Evolutionary conservation across 2,888 invertebrate genomes (phyloP), one percentile per base, ranked within the genome.

Genomic region (Mantis religiosa): DNA sequence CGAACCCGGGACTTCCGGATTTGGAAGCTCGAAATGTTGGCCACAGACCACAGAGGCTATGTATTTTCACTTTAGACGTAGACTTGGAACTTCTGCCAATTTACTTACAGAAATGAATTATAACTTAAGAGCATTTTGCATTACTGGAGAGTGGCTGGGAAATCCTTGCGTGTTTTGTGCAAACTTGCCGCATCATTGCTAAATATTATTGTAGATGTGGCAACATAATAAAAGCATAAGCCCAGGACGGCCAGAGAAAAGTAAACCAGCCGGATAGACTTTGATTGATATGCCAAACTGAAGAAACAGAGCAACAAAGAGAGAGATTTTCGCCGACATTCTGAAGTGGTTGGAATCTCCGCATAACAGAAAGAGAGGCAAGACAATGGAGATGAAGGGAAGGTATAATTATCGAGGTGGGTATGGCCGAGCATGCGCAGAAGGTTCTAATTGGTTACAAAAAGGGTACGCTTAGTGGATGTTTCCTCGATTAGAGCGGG

Each of bases 381-480:
- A 27, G 47, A 82, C 81, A n/a, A 83, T 25, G 27, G 41, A 27
- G 85, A 34, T 34, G 47, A 20, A 41, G 41, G 34, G 84, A 82
- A 88, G 89, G 84, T 81, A 87, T 89, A 89, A 89, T 89, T 89
- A 89, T 87, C 83, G 84, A 84, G 89, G 87, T 87, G 89, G 89
- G 89, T 82, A 89, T 84, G 89, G 87, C 85, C 47, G 81, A 27
- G 89, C 89, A 89, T 89, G 89, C 89, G 89, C 89, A 82, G 83
- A 34, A 86, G 87, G 87, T 84, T 87, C 87, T 89, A 89, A 89
- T 89, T 89, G 89, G 89, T 86, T 88, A 83, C 88, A 83, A 89
- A 89, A 86, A 85, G 88, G 34, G 88, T 85, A 27, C 85, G 85
- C 88, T 84, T 84, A 85, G 85, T 81, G 82, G 41, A 28, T 84